phyloP scores from a whole-genome alignment of 2,797 vertebrate species.

The Enoplosus armatus region DNA sequence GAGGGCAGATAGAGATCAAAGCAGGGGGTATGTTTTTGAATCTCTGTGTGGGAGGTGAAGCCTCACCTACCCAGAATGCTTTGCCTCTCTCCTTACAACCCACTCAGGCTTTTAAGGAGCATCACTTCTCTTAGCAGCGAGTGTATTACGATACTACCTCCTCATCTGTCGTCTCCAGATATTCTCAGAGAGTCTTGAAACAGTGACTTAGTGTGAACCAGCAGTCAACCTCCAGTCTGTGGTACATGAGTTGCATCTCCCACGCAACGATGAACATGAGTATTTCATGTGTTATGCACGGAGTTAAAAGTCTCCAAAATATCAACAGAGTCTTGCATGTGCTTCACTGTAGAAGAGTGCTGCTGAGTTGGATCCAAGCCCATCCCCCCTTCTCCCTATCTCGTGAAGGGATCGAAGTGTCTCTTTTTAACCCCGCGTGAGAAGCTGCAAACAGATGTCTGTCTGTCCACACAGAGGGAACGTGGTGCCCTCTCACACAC shows the following conservation, averaged over 20 bases:
- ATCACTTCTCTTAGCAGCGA: slow-evolving; percentile 62
- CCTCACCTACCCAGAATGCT: slow-evolving; percentile 82
- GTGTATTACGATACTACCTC: slow-evolving; percentile 42
- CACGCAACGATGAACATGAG: too few relatives aligned
- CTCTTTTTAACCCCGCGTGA: slow-evolving; percentile 63
- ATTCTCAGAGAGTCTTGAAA: slow-evolving; percentile 61
- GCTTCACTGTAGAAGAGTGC: slow-evolving; percentile 10
- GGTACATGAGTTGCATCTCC: slow-evolving; percentile 28
- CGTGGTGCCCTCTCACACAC: slow-evolving; percentile 59
- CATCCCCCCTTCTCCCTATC: slow-evolving; percentile 26
- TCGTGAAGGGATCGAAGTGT: slow-evolving; percentile 44
- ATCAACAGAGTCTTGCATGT: slow-evolving; percentile 15
- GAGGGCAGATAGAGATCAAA: slow-evolving; percentile 70
- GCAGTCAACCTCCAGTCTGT: slow-evolving; percentile 40
- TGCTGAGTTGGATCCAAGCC: slow-evolving; percentile 40
- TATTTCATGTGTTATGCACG: too few relatives aligned
- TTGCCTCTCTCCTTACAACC: slow-evolving; percentile 76
- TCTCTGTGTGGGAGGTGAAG: slow-evolving; percentile 78
- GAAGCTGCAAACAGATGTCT: slow-evolving; percentile 69
- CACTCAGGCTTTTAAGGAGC: slow-evolving; percentile 76
- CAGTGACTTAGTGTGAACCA: slow-evolving; percentile 46
- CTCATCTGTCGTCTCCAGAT: slow-evolving; percentile 61
- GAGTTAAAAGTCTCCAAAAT: slow-evolving; percentile 9
- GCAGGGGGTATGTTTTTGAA: slow-evolving; percentile 71
- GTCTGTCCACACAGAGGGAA: slow-evolving; percentile 52